Evolutionary conservation across 1,140 invertebrate genomes (phyloP).

Genomic region (Drosophila bocqueti): DNA sequence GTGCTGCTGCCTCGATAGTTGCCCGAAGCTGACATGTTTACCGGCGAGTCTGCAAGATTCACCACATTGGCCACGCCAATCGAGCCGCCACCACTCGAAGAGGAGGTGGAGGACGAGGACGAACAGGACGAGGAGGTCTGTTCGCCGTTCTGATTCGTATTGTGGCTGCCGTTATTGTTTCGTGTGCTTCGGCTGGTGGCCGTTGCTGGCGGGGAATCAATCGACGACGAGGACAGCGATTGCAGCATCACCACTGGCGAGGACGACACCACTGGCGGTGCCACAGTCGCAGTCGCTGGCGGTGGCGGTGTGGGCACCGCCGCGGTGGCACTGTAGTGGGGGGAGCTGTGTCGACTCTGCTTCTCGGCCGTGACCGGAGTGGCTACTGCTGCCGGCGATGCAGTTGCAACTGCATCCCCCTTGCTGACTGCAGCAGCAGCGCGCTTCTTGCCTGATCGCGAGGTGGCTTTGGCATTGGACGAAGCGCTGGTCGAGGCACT

Average conservation of each 20-base stretch:
- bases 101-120: conserved; percentile 60
- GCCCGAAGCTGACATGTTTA: conserved; percentile 65
- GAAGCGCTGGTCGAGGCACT: conserved; percentile 5
- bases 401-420: conserved; percentile 37
- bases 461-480: conserved; percentile 55
- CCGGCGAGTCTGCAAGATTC: conserved; percentile 66
- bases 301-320: conserved; percentile 61
- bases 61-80: conserved; percentile 48
- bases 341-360: conserved; percentile 63
- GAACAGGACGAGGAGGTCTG: conserved; percentile 63
- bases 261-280: conserved; percentile 30
- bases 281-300: conserved; percentile 7
- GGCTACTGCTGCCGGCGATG: conserved; percentile 19
- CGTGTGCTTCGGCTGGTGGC: conserved; percentile 46
- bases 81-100: conserved; percentile 29
- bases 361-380: conserved; percentile 46
- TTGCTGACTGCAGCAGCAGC: conserved; percentile 61
- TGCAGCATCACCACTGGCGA: conserved; percentile 76
- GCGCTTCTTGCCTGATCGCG: conserved; percentile 80
- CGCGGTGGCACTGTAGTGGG: conserved; percentile 60
- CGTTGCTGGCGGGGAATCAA: conserved; percentile 57
- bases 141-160: conserved; percentile 53
- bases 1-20: conserved; percentile 28
- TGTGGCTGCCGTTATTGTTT: conserved; percentile 46
- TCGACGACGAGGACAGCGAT: conserved; percentile 63